Evolutionary conservation across 1,140 invertebrate genomes (phyloP), one percentile per base, ranked within the genome.

Genomic region (Daktulosphaira vitifoliae): DNA sequence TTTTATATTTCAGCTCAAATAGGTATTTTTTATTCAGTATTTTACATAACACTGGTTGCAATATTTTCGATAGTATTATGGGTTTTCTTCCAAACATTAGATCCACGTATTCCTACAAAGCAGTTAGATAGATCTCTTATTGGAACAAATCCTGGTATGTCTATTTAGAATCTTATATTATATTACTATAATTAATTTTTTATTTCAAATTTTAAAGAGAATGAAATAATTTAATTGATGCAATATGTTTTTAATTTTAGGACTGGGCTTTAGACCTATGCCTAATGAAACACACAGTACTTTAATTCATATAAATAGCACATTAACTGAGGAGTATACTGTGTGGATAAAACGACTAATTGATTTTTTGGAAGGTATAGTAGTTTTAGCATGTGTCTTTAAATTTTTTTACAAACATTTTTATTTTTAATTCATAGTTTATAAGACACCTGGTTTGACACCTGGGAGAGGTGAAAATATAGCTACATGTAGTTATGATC

Each of bases 211-310:
- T n/a, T n/a, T n/a, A n/a, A n/a, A n/a, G n/a, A n/a, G n/a, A n/a
- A n/a, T n/a, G n/a, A n/a, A n/a, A n/a, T n/a, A n/a, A n/a, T n/a
- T n/a, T n/a, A n/a, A n/a, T n/a, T n/a, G n/a, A n/a, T n/a, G n/a
- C n/a, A n/a, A n/a, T n/a, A n/a, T n/a, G n/a, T n/a, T 59, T 46
- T 68, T 42, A 66, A n/a, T 72, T 76, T n/a, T 67, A 88, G 88
- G 89, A 67, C 79, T 96, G 52, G 93, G 92, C 67, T 97, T 95
- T 76, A 80, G 92, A 65, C 93, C 94, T 11, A 82, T 87, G 76
- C 92, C 93, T 7, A 81, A 81, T 20, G 90, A 94, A 74, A 86
- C 93, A 49, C 88, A 92, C 69, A 94, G 90, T 75, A 95, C 92
- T 20, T 81, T 97, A 48, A 92, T 98, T 73, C 92, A 90, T 86